Percentiles rank a stretch among this genome's conserved stretches.
phyloP scores from a whole-genome alignment of 2,888 invertebrate genomes.

The Zaprionus bogoriensis region DNA sequence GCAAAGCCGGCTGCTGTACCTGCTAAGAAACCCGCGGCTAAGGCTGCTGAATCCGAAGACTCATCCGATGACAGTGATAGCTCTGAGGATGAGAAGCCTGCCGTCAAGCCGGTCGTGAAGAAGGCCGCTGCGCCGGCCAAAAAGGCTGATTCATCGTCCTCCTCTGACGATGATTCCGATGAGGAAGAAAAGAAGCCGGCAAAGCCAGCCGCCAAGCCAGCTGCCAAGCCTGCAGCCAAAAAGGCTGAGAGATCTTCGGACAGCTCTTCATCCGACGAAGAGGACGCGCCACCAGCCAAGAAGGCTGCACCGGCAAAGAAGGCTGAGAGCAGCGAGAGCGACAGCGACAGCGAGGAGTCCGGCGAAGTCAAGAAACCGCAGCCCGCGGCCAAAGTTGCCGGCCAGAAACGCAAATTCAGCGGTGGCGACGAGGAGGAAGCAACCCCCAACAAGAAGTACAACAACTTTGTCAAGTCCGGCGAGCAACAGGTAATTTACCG shows the following conservation, averaged over 20 bases:
- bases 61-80: conserved; percentile 75
- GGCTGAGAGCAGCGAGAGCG: conserved; percentile 53
- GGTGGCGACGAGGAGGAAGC: conserved; percentile 72
- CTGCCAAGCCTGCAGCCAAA: conserved; percentile 32
- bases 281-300: conserved; percentile 57
- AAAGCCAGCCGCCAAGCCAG: conserved; percentile 22
- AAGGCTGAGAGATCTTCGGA: conserved; percentile 67
- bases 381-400: conserved; percentile 41
- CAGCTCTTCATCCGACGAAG: conserved; percentile 46
- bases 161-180: conserved; percentile 61
- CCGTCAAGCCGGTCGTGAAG: conserved; percentile 70
- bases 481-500: conserved; percentile 76
- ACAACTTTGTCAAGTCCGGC: conserved; percentile 88
- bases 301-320: conserved; percentile 76
- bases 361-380: conserved; percentile 38
- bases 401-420: conserved; percentile 83
- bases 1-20: conserved; percentile 27
- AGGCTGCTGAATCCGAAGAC: conserved; percentile 60
- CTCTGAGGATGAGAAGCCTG: conserved; percentile 59
- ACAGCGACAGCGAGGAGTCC: conserved; percentile 50
- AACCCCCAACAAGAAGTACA: conserved; percentile 84
- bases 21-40: conserved; percentile 34
- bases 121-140: conserved; percentile 60
- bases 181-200: conserved; percentile 9
- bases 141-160: conserved; percentile 77